Evolutionary conservation across 2,113 vertebrate genomes (phyloP).

Genomic region (Ia io): DNA sequence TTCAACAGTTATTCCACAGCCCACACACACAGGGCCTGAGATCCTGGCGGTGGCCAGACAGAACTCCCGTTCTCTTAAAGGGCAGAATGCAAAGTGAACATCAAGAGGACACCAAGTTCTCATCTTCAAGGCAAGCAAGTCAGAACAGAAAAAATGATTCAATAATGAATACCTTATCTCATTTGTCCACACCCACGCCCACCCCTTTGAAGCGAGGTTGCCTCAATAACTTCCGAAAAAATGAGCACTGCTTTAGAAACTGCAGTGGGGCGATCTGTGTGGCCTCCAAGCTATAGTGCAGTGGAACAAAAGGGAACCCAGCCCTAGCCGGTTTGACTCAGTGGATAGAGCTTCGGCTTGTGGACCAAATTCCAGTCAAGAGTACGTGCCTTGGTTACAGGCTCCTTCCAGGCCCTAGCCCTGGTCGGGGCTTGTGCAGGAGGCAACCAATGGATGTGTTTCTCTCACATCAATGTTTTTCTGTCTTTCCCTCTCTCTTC

Average conservation of each 20-base stretch:
- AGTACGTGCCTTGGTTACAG: too few species aligned
- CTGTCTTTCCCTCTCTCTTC: too few species aligned
- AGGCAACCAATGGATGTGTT: too few species aligned
- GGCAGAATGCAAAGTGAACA: not conserved
- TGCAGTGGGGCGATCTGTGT: not conserved
- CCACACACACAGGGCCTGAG: not conserved
- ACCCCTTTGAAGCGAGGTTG: not conserved
- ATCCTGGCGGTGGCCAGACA: not conserved
- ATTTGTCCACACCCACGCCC: not conserved
- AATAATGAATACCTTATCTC: not conserved
- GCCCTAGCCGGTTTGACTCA: too few species aligned
- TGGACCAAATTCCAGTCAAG: too few species aligned
- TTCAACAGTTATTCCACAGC: not conserved
- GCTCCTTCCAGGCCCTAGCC: too few species aligned
- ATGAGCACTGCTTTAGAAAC: not conserved
- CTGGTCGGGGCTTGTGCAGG: too few species aligned
- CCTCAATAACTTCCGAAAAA: not conserved
- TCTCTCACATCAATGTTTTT: too few species aligned
- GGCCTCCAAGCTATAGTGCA: not conserved
- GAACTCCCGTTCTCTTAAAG: not conserved
- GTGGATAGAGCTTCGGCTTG: too few species aligned
- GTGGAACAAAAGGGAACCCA: not conserved
- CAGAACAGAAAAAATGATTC: slow-evolving; percentile 20
- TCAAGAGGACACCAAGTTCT: not conserved
- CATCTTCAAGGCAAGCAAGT: not conserved